Evolutionary conservation across 1,140 invertebrate species (phyloP), one percentile per base, ranked within the genome.

Genomic region (Papilio xuthus): DNA sequence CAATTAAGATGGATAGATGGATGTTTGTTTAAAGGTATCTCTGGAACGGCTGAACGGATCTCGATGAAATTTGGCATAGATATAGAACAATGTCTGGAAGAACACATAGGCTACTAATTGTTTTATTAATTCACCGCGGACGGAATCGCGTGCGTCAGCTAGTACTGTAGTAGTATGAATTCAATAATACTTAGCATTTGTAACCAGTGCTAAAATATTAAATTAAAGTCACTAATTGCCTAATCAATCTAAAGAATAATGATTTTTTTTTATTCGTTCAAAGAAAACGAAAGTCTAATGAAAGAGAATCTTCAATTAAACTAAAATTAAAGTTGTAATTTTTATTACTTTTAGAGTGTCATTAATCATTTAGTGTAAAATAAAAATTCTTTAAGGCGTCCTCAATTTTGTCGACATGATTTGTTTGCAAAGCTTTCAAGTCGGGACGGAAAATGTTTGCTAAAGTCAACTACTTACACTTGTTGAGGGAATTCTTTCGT

Each of bases 371-470:
- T 67, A 13, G 26, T 28, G 60, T 67, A 32, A 67, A 67, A 67
- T 67, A 67, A 67, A 67, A 67, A 67, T 28, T 67, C 23, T 67
- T 67, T 28, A 67, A 67, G 26, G 60, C 60, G 26, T 67, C 60
- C 13, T 67, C 60, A 67, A 67, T 67, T 67, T 67, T 28, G 60
- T 67, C 23, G 60, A 67, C 60, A 67, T 67, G 60, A 67, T 67
- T 67, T 67, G 60, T 67, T 67, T 67, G 60, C 26, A 67, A 67
- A 67, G 60, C 60, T 67, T 67, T 67, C 32, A 67, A 67, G 60
- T 67, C 60, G 13, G 26, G 26, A 67, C 23, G 26, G 60, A 28
- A 67, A 67, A 67, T 67, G 60, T 67, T 67, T 67, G 12, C 26
- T 67, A 7, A 67, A 67, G 12, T 67, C 60, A 67, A 67, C 60